These are phyloP conservation scores for Sterrhoptilus dennistouni DNA, from an alignment of 2,113 vertebrate genomes.

Conservation along the genomic window DNA sequence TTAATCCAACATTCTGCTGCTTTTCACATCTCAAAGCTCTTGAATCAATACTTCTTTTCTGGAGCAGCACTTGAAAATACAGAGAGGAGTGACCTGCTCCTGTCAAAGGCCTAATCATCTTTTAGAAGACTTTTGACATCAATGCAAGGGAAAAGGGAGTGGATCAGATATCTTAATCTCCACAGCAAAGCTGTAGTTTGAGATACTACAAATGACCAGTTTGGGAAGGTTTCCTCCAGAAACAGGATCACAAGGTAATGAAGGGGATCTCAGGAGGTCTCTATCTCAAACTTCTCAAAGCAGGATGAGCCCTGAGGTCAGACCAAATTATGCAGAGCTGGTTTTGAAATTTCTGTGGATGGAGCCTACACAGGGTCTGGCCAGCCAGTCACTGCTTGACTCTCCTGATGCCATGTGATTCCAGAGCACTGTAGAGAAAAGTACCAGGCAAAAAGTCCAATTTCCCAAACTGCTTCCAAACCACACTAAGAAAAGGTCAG, in stretches of 20 bases:
- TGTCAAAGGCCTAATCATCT: not conserved
- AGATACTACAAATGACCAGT: not conserved
- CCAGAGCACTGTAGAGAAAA: not conserved
- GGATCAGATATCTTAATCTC: not conserved
- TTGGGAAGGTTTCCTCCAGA: not conserved
- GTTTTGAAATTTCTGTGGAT: not conserved
- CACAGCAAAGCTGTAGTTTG: not conserved
- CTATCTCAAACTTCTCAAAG: not conserved
- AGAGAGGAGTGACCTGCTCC: not conserved
- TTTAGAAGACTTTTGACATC: not conserved
- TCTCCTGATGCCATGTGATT: not conserved
- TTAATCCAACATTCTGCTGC: not conserved
- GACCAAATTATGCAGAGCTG: not conserved
- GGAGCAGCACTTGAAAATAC: not conserved
- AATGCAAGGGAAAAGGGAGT: not conserved
- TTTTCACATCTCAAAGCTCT: not conserved
- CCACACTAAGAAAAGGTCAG: not conserved
- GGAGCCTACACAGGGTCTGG: not conserved
- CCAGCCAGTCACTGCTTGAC: not conserved
- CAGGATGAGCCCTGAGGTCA: not conserved
- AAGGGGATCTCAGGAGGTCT: not conserved
- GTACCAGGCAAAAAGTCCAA: not conserved
- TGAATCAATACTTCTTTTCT: not conserved
- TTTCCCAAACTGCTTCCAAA: not conserved
- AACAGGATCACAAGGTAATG: not conserved